Evolutionary conservation across 2,113 vertebrate genomes (phyloP), one percentile per base, ranked within the genome.

Genomic region (Rhadina sibilatrix): DNA sequence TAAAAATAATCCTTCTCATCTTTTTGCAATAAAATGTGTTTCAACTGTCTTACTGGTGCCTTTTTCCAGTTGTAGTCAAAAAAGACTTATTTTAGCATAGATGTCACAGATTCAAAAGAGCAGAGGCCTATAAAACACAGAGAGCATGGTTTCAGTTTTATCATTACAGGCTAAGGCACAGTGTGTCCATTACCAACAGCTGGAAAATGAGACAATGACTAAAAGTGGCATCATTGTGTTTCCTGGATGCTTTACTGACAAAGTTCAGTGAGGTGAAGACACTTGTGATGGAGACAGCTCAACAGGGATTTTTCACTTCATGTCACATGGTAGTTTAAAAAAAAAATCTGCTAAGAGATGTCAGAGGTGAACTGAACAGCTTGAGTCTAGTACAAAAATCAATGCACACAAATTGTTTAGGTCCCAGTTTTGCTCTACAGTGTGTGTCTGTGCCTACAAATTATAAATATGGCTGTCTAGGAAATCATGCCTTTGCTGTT

Each of bases 191-290:
- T 83, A 66, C 50, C 57, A 91, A 81, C 75, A 87, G 42, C 65
- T 83, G 66, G 76, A 83, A 79, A 87, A 91, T 52, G 49, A 91
- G 78, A 63, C 59, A 77, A 89, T 77, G 59, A 69, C 84, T 88
- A 69, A 56, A 92, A 46, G 56, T 59, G 35, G n/a, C 64, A 87
- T 92, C 93, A 80, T 42, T 94, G 71, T 87, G 49, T 94, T 83
- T 95, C 33, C 42, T 87, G 66, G 74, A 85, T 80, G 53, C 56
- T 96, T 95, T 89, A 75, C 66, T 85, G 80, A 54, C 63, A 42
- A 78, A 75, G 60, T 80, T 93, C 83, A 93, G 80, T 69, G 80
- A 72, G 60, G 31, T 88, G 88, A 70, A 86, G 87, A 78, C 56
- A 52, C 53, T 94, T 37, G 27, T 79, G 90, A 61, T 10, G 76